Conservation (phyloP, 2,797 vertebrate genomes). For the Merluccius polli region DNA sequence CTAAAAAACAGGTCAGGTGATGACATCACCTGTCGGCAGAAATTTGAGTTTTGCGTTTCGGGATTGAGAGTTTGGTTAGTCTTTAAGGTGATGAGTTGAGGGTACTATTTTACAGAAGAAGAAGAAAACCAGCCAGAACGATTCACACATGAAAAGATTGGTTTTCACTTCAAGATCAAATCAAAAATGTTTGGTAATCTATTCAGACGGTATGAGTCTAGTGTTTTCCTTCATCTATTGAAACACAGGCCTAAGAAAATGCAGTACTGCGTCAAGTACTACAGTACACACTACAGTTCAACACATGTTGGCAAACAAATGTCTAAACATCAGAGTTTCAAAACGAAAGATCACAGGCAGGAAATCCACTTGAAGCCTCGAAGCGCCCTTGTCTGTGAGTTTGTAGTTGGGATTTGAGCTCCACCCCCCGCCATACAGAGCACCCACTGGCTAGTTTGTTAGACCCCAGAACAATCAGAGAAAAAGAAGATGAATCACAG, state of each 20-base stretch:
- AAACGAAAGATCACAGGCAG: background rate
- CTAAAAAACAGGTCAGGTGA: background rate
- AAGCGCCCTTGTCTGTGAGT: background rate
- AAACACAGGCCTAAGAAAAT: background rate
- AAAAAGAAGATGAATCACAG: conserved; percentile 14
- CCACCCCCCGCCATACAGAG: background rate
- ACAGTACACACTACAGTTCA: background rate
- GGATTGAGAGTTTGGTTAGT: background rate
- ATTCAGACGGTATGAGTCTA: background rate
- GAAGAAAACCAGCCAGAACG: background rate
- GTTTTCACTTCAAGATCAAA: background rate
- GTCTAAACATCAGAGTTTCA: background rate
- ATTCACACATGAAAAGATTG: background rate
- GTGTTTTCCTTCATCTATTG: background rate
- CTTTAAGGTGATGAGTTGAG: background rate
- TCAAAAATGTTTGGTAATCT: background rate
- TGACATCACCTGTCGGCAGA: too few species aligned
- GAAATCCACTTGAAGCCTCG: background rate
- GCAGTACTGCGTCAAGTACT: background rate
- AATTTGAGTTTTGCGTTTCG: too few species aligned
- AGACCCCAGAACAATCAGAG: conserved; percentile 9
- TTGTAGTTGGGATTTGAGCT: background rate
- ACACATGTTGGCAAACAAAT: background rate
- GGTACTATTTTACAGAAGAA: background rate
- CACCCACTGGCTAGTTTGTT: background rate